phyloP scores from a whole-genome alignment of 2,888 invertebrate genomes.

The Actias luna region DNA sequence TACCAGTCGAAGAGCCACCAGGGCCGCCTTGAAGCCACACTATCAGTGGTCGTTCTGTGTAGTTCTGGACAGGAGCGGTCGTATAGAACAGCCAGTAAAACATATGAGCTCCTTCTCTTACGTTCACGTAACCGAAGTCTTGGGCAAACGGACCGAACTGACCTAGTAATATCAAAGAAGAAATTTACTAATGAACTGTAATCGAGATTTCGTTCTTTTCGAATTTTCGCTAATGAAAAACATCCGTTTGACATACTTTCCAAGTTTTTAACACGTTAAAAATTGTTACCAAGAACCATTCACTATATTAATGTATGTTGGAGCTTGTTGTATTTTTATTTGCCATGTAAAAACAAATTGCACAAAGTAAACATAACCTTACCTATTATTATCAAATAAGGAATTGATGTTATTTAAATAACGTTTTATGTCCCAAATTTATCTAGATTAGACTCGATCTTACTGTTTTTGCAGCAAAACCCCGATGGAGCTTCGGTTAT shows the following conservation, averaged over 20 bases:
- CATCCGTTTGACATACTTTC: neutral
- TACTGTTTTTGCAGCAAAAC: too few relatives aligned
- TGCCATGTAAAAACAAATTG: too few relatives aligned
- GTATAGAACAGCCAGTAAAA: slow-evolving; percentile 94
- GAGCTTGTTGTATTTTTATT: too few relatives aligned
- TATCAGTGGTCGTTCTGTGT: slow-evolving; percentile 87
- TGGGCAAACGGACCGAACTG: slow-evolving; percentile 84
- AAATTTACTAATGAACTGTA: neutral
- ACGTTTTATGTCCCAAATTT: too few relatives aligned
- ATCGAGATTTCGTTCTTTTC: neutral
- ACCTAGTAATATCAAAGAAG: slow-evolving; percentile 36
- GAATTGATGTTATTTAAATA: too few relatives aligned
- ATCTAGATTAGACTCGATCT: too few relatives aligned
- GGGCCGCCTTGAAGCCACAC: slow-evolving; percentile 96
- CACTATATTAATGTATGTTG: too few relatives aligned
- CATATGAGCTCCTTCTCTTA: slow-evolving; percentile 89
- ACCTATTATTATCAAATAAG: too few relatives aligned
- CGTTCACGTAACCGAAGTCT: slow-evolving; percentile 88
- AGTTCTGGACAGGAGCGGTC: slow-evolving; percentile 81
- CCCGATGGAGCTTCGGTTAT: too few relatives aligned
- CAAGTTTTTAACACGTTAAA: too few relatives aligned
- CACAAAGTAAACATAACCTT: too few relatives aligned
- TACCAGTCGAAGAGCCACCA: slow-evolving; percentile 89
- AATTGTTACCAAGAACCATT: too few relatives aligned
- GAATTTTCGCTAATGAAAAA: neutral